Conservation (phyloP, 2,113 vertebrate genomes). For the Salminus brasiliensis region DNA sequence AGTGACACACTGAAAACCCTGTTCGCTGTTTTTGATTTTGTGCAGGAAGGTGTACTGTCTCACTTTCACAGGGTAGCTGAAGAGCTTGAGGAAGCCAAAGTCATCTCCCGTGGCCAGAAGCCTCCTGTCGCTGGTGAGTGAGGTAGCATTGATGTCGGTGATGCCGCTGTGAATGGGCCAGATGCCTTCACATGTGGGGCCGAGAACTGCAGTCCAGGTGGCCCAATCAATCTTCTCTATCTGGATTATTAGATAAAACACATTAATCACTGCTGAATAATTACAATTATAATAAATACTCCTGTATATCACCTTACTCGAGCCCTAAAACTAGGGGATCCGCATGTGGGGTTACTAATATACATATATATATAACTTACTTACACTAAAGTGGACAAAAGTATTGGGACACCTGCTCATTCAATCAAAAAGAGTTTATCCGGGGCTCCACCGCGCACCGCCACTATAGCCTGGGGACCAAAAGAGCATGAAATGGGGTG, state of each 20-base stretch:
- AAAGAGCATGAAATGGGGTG: too few species aligned
- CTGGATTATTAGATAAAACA: constrained; percentile 62
- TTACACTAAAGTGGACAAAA: too few species aligned
- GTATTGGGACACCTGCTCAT: too few species aligned
- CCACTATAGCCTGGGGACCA: too few species aligned
- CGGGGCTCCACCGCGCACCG: too few species aligned
- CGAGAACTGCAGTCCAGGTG: constrained; percentile 90
- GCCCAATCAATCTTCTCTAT: constrained; percentile 94
- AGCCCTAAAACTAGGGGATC: too few species aligned
- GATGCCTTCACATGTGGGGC: constrained; percentile 89
- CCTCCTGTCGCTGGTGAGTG: constrained; percentile 84
- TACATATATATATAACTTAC: too few species aligned
- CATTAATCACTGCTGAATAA: background rate
- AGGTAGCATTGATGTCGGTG: constrained; percentile 83
- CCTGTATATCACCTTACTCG: background rate
- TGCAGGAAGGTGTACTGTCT: background rate
- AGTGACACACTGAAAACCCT: background rate
- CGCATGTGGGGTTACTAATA: too few species aligned
- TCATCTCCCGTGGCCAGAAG: constrained; percentile 91
- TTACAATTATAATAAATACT: constrained; percentile 7
- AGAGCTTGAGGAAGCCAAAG: constrained; percentile 94
- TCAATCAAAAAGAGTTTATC: too few species aligned
- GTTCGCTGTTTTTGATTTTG: background rate
- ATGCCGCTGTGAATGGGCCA: constrained; percentile 84
- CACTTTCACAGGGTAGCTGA: constrained; percentile 80